These are phyloP conservation scores for Drosophila bocki DNA, from an alignment of 1,140 invertebrate genomes.

Conservation along the genomic window DNA sequence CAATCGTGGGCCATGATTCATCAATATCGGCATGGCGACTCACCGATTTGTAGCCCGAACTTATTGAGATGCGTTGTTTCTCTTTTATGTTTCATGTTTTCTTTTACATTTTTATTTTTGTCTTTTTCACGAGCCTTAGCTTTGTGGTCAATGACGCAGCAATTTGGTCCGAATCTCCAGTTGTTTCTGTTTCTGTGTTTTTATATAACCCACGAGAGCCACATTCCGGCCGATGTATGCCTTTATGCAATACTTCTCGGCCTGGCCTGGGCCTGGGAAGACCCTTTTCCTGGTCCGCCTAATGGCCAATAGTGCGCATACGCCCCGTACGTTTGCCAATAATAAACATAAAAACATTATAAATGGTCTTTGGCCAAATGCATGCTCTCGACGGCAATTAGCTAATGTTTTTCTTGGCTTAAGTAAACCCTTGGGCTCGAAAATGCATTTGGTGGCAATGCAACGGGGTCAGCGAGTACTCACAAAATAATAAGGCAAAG, in stretches of 20 bases:
- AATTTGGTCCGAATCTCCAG: slow-evolving; percentile 39
- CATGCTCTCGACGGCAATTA: slow-evolving; percentile 27
- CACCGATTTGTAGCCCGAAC: slow-evolving; percentile 34
- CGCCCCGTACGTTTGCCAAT: slow-evolving; percentile 32
- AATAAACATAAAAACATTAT: slow-evolving; percentile 36
- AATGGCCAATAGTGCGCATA: slow-evolving; percentile 40
- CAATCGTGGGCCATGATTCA: slow-evolving; percentile 63
- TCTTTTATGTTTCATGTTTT: slow-evolving; percentile 41
- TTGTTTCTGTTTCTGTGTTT: slow-evolving; percentile 45
- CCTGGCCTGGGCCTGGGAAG: background rate
- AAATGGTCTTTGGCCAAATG: slow-evolving; percentile 12
- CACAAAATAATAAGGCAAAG: slow-evolving; percentile 36
- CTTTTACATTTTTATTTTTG: slow-evolving; percentile 38
- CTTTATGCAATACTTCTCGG: slow-evolving; percentile 51
- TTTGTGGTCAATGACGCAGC: slow-evolving; percentile 76
- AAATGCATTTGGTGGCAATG: slow-evolving; percentile 33
- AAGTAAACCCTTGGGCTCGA: slow-evolving; percentile 10
- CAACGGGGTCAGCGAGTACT: slow-evolving; percentile 21
- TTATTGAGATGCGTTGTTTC: slow-evolving; percentile 58
- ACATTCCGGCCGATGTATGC: slow-evolving; percentile 58
- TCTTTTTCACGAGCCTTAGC: slow-evolving; percentile 37
- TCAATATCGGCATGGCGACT: slow-evolving; percentile 39
- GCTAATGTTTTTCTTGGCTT: slow-evolving; percentile 21
- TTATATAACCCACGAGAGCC: slow-evolving; percentile 66
- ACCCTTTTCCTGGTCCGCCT: slow-evolving; percentile 21